Evolutionary conservation across 2,797 vertebrate genomes (phyloP).

Genomic region (Cyprinella venusta): DNA sequence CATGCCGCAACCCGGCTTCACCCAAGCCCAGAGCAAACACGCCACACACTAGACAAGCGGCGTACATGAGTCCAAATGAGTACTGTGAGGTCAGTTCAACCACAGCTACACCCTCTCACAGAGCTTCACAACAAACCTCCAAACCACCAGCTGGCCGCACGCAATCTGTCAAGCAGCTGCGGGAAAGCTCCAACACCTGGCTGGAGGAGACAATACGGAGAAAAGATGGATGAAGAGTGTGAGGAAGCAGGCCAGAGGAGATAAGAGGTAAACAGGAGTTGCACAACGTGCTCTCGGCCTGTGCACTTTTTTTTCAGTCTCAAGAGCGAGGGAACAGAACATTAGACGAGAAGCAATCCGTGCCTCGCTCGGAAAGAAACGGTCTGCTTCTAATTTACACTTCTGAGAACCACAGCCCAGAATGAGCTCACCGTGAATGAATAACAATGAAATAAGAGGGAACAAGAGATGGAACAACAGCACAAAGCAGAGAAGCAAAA

Average conservation of each 20-base stretch:
- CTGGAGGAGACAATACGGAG: slow-evolving; percentile 44
- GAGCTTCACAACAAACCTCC: slow-evolving; percentile 74
- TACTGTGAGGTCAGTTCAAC: slow-evolving; percentile 35
- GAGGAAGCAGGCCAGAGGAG: not conserved
- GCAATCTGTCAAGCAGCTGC: slow-evolving; percentile 76
- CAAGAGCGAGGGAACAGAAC: slow-evolving; percentile 33
- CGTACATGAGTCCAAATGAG: slow-evolving; percentile 23
- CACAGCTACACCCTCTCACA: slow-evolving; percentile 43
- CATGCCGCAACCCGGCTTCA: not conserved
- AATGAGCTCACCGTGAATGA: slow-evolving; percentile 77
- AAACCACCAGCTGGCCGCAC: slow-evolving; percentile 67
- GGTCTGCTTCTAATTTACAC: slow-evolving; percentile 84
- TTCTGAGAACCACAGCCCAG: slow-evolving; percentile 76
- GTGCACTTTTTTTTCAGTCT: slow-evolving; percentile 10
- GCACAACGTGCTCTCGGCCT: slow-evolving; percentile 24
- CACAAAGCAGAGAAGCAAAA: not conserved
- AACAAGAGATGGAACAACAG: slow-evolving; percentile 20
- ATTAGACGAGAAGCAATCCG: slow-evolving; percentile 55
- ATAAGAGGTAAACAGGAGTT: slow-evolving; percentile 3
- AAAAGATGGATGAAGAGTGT: not conserved
- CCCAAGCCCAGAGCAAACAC: slow-evolving; percentile 36
- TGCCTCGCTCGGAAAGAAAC: slow-evolving; percentile 67
- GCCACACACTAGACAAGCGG: slow-evolving; percentile 21
- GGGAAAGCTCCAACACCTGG: slow-evolving; percentile 74
- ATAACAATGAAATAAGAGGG: slow-evolving; percentile 70